These are phyloP conservation scores for Drosophila picticornis DNA, from an alignment of 2,888 invertebrate species.

Conservation along the genomic window DNA sequence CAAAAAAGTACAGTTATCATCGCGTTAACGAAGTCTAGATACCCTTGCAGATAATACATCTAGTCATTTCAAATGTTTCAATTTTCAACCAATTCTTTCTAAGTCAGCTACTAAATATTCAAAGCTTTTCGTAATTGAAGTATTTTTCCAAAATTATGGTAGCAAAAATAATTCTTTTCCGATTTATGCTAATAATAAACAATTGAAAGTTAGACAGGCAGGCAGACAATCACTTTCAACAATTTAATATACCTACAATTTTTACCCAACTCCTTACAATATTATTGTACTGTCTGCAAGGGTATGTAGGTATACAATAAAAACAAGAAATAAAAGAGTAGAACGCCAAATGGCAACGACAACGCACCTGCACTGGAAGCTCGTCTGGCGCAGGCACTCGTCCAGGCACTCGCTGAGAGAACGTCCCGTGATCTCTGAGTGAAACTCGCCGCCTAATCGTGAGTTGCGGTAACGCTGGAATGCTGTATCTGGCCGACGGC, in stretches of 20 bases:
- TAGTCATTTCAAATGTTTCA: neutral
- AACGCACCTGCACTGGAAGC: constrained; percentile 90
- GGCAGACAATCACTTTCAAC: no score
- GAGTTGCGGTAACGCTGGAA: constrained; percentile 93
- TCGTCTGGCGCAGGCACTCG: constrained; percentile 94
- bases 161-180: neutral
- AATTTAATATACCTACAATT: neutral
- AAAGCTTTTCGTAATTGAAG: neutral
- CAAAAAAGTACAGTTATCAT: constrained; percentile 2
- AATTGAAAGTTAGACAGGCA: neutral
- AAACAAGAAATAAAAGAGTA: constrained; percentile 41
- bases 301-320: constrained; percentile 9
- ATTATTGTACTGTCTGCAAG: neutral
- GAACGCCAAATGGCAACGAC: constrained; percentile 20
- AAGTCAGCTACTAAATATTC: neutral
- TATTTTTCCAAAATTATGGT: no score
- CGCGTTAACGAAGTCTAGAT: neutral
- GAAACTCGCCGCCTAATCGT: constrained; percentile 94
- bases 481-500: constrained; percentile 93
- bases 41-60: constrained; percentile 1
- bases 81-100: neutral
- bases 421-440: constrained; percentile 94
- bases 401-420: constrained; percentile 95
- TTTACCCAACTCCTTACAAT: neutral
- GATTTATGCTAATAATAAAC: neutral